Base-by-base conservation (phyloP, 2,113 vertebrate genomes). In the Pholis gunnellus region DNA sequence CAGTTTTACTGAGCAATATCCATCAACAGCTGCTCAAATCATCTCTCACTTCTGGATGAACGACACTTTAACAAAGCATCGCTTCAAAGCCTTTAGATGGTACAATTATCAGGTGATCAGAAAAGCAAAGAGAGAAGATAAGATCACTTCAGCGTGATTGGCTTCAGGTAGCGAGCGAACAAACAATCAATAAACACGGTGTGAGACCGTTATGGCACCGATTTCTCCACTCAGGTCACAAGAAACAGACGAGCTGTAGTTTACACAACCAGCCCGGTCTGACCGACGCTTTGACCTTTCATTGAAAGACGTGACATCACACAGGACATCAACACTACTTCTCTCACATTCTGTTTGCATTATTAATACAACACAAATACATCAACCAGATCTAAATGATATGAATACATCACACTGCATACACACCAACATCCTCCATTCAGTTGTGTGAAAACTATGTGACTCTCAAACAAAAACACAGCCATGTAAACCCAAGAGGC, bases 401-500 rank as follows among this genome's bases (percentile, higher is more conserved):
- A n/a, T 7, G 17, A 38, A 15, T 31, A 5, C 3, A 27, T 46
- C 25, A 27, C 9, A 2, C 36, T 56, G 25, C 52, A 63, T 63
- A 44, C 60, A 60, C 40, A 80, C 27, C 29, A 15, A 36, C 64
- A 15, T 6, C 9, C 18, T 64, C 13, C 3, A 8, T 65, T 17
- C 8, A 29, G 38, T 50, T 57, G 54, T 78, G 34, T 50, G 34
- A 79, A 17, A 73, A 48, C 38, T 71, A 57, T 48, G 29, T 31
- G 65, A 70, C 66, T 42, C 10, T 42, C 79, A 64, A 75, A 18
- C 69, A 54, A 73, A 61, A 73, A 61, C 40, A 20, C 5, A 70
- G 66, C 31, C 15, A 57, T 40, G 36, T 50, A 61, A 61, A 50
- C 27, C 54, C 17, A 27, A 44, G 17, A 29, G 34, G n/a, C 65